Base-by-base conservation (phyloP, 2,888 invertebrate species). In the Metacarcinus magister region DNA sequence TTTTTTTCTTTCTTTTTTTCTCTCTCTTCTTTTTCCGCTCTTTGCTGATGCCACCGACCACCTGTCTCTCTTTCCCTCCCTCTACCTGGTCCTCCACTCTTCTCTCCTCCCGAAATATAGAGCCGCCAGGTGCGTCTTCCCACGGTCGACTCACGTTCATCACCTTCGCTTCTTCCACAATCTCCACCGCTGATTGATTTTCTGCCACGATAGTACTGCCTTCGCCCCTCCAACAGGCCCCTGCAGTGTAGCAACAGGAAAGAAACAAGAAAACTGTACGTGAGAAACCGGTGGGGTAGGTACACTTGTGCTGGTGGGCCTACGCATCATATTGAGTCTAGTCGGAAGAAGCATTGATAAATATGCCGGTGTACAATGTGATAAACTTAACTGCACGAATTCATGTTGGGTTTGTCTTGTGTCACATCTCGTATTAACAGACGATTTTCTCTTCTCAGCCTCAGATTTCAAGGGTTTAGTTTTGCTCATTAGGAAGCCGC, bases 71-170 rank as follows among this genome's bases (percentile, higher is more conserved):
- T 89, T n/a, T 4, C 54, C 48, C 39, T 87, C 82, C 32, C 75
- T 46, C 46, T 87, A 44, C 54, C 39, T 44, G 28, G 23, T 39
- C 60, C 48, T 89, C 89, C 48, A 16, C 44, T 60, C 28, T 89
- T 48, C 87, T 48, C 87, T 48, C 48, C 48, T 39, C 87, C 16
- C 94, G 54, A 32, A 60, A 60, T 60, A 93, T 93, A 93, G 43
- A 82, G 44, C 82, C 48, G 48, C n/a, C 87, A 48, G 46, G 23
- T 60, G 46, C 44, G 43, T 93, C 39, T n/a, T 67, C 67, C 93
- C 67, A 60, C 93, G 43, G 60, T 75, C 67, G 60, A 28, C 60
- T 43, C 93, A 32, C 60, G n/a, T 75, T 39, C 43, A 67, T 43
- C 93, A 28, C 60, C 75, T 75, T 67, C 19, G 32, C 75, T 23